These are phyloP conservation scores for Cyrtorhinus lividipennis DNA, from an alignment of 1,140 invertebrate genomes.

Conservation along the genomic window DNA sequence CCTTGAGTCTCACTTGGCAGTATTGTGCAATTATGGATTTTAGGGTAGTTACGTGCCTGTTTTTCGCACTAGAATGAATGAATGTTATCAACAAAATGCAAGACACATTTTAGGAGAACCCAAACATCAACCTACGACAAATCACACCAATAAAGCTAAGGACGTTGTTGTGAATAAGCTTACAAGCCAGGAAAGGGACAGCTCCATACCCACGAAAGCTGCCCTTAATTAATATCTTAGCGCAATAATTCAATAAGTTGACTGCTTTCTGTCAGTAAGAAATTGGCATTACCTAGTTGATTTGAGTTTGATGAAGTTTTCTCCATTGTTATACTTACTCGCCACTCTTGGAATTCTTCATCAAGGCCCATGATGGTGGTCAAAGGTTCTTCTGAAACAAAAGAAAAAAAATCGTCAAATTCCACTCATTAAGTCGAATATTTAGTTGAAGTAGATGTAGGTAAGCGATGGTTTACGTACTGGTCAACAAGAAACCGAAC, in stretches of 20 bases:
- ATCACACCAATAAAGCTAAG: not conserved
- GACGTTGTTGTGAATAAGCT: not conserved
- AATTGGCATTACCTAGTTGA: not conserved
- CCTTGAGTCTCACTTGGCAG: too few species aligned
- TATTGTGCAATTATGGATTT: too few species aligned
- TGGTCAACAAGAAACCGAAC: too few species aligned
- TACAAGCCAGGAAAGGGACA: not conserved
- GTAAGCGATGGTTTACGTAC: too few species aligned
- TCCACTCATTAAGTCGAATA: too few species aligned
- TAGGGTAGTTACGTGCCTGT: too few species aligned
- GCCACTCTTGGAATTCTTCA: not conserved
- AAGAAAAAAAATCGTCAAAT: not conserved
- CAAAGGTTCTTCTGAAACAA: not conserved
- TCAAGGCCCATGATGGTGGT: not conserved
- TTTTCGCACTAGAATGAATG: too few species aligned
- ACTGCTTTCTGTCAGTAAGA: not conserved
- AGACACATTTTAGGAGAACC: too few species aligned
- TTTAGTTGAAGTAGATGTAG: too few species aligned
- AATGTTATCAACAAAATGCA: too few species aligned
- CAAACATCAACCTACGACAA: too few species aligned
- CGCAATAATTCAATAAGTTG: not conserved
- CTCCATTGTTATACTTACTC: not conserved
- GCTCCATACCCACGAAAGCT: not conserved
- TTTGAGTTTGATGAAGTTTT: not conserved
- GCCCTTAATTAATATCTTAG: not conserved